phyloP scores from a whole-genome alignment of 2,888 invertebrate genomes.

The Petrolisthes manimaculis region DNA sequence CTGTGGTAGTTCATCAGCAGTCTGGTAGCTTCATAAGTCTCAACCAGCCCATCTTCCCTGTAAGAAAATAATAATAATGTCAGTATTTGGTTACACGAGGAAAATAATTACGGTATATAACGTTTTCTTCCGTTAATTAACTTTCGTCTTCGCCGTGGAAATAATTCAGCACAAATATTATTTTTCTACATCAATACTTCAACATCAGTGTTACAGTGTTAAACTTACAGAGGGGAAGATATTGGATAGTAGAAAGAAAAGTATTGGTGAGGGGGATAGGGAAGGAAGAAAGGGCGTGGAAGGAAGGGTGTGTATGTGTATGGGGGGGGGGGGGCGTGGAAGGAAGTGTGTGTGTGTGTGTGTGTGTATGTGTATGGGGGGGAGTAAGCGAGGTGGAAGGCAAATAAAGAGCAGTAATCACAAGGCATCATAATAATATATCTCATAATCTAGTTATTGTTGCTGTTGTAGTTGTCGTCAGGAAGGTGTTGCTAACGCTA shows the following conservation, averaged over 20 bases:
- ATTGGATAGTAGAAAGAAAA: not conserved
- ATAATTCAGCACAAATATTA: too few species aligned
- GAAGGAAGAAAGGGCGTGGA: not conserved
- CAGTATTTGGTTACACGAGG: too few species aligned
- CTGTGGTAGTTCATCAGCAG: conserved; percentile 1
- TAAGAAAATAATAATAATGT: not conserved
- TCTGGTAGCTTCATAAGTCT: not conserved
- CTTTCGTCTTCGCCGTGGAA: too few species aligned
- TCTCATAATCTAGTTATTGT: too few species aligned
- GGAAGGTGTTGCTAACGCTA: too few species aligned
- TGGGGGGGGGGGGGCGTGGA: not conserved
- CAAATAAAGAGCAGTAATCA: not conserved
- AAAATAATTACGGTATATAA: too few species aligned
- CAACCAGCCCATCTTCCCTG: not conserved
- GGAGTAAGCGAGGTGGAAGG: not conserved
- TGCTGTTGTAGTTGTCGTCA: too few species aligned
- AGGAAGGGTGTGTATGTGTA: not conserved
- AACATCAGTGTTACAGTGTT: too few species aligned
- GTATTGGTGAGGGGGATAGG: not conserved
- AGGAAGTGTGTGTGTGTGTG: not conserved
- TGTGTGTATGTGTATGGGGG: not conserved
- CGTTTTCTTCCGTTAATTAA: too few species aligned
- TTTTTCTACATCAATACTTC: not conserved
- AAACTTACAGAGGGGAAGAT: not conserved
- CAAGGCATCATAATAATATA: too few species aligned